Base-by-base conservation (phyloP, 2,888 invertebrate genomes). In the Cantharis rufa region DNA sequence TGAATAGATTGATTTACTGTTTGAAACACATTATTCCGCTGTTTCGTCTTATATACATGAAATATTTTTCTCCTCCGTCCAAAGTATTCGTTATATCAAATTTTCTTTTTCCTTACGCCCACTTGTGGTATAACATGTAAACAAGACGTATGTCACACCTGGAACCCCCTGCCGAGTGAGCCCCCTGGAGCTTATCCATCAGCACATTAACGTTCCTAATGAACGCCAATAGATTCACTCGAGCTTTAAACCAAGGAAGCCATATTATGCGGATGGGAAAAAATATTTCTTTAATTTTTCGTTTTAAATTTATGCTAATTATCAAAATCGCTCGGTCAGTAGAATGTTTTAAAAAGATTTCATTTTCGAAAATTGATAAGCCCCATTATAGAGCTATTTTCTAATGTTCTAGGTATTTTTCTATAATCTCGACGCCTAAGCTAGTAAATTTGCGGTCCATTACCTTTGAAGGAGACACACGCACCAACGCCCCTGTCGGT, bases 401-500 rank as follows among this genome's bases (percentile, higher is more conserved):
- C 48, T 21, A 24, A 66, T 66, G 64, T 66, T 74, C 18, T 74
- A 64, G 15, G 66, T 75, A 69, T 76, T 69, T 78, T 76, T 78
- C 48, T 76, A 71, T 78, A 78, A 78, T 78, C 64, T 66, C 24
- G 18, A 21, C n/a, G 15, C 21, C 21, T 78, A 81, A 81, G 79
- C 75, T 81, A 80, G 76, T 81, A 64, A 72, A 69, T 76, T 76
- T 72, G 83, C 85, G 86, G 85, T 86, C 86, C 87, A 87, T 87
- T 87, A 87, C 85, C 78, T 82, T 80, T 80, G 81, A 81, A 80
- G 82, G 81, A 85, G 85, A 83, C 84, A 83, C 84, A 86, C 86
- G 87, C 87, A 84, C 83, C 86, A 86, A 87, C 87, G 87, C 87
- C 84, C 86, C 81, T 84, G 87, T 87, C 87, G 86, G 86, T 82